Evolutionary conservation across 2,113 vertebrate species (phyloP), one percentile per base, ranked within the genome.

Genomic region (Prietella phreatophila): DNA sequence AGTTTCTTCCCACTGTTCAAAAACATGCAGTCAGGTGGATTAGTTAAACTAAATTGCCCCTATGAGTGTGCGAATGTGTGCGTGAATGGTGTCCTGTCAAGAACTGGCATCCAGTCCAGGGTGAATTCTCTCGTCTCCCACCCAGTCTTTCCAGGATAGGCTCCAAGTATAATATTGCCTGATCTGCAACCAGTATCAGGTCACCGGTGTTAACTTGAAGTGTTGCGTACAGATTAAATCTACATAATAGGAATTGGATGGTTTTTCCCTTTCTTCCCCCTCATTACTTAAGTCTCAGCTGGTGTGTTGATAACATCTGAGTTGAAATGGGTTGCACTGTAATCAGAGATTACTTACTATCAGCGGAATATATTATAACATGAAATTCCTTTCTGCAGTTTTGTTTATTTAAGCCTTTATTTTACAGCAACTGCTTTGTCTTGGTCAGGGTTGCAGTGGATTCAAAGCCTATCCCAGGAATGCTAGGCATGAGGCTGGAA

Each of bases 391-490:
- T 69, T 69, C n/a, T 69, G 17, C 65, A 8, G 30, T 15, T 33
- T 71, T 71, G 33, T 71, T 71, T 17, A 19, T 67, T 67, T 67
- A 71, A 71, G 17, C 15, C 6, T 6, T 71, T 36, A 33, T 36
- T 36, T 20, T 39, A n/a, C 69, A 71, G 69, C 39, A 71, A 71
- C 69, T 39, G 69, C 69, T 36, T 71, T 71, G 69, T 71, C 14
- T 39, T 71, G 30, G 30, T 71, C 33, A 71, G 17, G 17, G 15
- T 20, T 71, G 69, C 15, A 36, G 69, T 71, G 69, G 33, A 36
- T 36, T 71, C 33, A 36, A 36, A 71, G 67, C 69, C 69, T 71
- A 71, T 71, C 69, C 69, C 33, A 71, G 69, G 69, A 71, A 71
- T 71, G 30, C 33, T 36, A 71, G 69, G 69, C 33, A 71, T 71